These are phyloP conservation scores for Philaethria dido DNA, from an alignment of 2,888 invertebrate species.

Conservation along the genomic window DNA sequence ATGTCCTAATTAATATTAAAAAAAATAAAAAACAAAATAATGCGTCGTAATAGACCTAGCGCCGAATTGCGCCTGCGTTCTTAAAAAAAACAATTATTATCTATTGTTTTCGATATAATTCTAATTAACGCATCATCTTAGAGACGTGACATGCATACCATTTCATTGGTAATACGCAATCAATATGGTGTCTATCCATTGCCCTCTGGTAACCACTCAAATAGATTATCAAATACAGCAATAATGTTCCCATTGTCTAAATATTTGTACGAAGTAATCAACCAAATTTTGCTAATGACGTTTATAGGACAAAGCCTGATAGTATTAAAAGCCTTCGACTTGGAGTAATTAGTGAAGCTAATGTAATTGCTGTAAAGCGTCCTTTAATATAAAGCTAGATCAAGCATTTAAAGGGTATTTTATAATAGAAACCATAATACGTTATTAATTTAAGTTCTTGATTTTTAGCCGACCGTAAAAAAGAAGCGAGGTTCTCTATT, in stretches of 20 bases:
- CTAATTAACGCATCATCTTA: slow-evolving; percentile 22
- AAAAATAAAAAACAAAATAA: background rate
- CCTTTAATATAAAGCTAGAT: background rate
- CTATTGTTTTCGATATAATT: slow-evolving; percentile 28
- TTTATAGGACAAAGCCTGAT: background rate
- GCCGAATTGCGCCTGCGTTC: slow-evolving; percentile 5
- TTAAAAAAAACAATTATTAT: slow-evolving; percentile 22
- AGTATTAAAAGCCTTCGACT: background rate
- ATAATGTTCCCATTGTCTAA: slow-evolving; percentile 23
- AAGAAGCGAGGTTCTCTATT: no score
- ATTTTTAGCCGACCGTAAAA: no score
- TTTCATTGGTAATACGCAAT: background rate
- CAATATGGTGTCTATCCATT: slow-evolving; percentile 7
- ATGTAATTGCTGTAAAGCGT: background rate
- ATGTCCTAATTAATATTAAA: background rate
- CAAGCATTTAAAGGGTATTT: no score
- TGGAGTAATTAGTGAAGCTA: slow-evolving; percentile 5
- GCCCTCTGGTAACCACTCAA: slow-evolving; percentile 21
- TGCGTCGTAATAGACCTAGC: slow-evolving; percentile 4
- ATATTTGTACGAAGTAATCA: slow-evolving; percentile 24
- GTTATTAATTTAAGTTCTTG: no score
- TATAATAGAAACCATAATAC: no score
- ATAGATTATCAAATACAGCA: slow-evolving; percentile 30
- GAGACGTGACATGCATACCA: slow-evolving; percentile 11
- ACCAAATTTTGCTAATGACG: slow-evolving; percentile 15